Conservation (phyloP, 2,797 vertebrate species). For the Siniperca undulata region DNA sequence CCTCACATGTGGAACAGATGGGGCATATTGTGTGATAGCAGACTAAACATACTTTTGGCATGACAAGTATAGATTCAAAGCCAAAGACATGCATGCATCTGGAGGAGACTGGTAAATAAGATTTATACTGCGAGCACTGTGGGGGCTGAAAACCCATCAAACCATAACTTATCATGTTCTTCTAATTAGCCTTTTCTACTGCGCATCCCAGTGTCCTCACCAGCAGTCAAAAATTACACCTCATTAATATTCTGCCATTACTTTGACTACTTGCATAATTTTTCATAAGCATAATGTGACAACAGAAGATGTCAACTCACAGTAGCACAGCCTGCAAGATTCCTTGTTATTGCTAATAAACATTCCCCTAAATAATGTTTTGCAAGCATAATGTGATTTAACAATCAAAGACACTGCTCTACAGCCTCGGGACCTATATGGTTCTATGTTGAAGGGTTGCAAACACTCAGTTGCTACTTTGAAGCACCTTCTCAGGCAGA, state of each 20-base stretch:
- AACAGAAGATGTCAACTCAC: conserved; percentile 51
- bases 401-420: conserved; percentile 33
- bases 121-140: conserved; percentile 59
- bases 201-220: conserved; percentile 56
- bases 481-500: conserved; percentile 34
- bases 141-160: conserved; percentile 76
- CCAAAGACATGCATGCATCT: conserved; percentile 57
- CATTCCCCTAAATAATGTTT: conserved; percentile 47
- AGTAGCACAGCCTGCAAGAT: conserved; percentile 14
- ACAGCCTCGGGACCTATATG: conserved; percentile 7
- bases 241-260: conserved; percentile 71
- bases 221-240: conserved; percentile 60
- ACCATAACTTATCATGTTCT: conserved; percentile 74
- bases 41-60: conserved; percentile 34
- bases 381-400: conserved; percentile 53
- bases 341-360: conserved; percentile 50
- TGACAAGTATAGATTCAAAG: conserved; percentile 52
- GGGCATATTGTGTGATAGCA: conserved; percentile 24
- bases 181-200: conserved; percentile 72
- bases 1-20: conserved; percentile 39
- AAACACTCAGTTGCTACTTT: conserved; percentile 17
- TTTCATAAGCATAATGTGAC: conserved; percentile 64
- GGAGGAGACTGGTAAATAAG: conserved; percentile 67
- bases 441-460: conserved; percentile 18
- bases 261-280: conserved; percentile 57